Evolutionary conservation across 2,888 invertebrate genomes (phyloP), one percentile per base, ranked within the genome.

Genomic region (Drosophila demipolita): DNA sequence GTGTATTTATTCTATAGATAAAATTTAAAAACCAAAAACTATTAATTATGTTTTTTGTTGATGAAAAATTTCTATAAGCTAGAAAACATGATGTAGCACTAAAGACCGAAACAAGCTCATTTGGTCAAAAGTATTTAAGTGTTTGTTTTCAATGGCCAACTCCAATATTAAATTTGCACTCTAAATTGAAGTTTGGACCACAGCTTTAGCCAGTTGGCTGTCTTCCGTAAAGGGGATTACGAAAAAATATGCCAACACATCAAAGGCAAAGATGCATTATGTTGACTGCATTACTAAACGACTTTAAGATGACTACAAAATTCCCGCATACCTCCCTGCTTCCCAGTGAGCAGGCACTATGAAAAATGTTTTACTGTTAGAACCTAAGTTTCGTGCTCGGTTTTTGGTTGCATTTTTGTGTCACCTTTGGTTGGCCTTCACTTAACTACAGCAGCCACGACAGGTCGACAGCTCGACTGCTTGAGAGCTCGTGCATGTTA

Each of bases 401-500:
- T 75, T 78, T 70, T 61, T 64, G 80, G 75, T 62, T 73, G 83
- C 73, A 89, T 87, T 82, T 84, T 78, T 87, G 87, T 87, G 89
- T 82, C 85, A 80, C 80, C 79, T 85, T 87, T 80, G 79, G 68
- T 76, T 85, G 90, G 86, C 83, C 86, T 78, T 85, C 86, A 78
- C 87, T 89, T 87, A 89, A 79, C 89, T 89, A 81, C 82, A 78
- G 76, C 82, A 75, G 70, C 70, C 35, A 35, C 45, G 66, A 66
- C 67, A 67, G 45, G 63, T 54, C 29, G n/a, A 52, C 53, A 32
- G 50, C 50, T 58, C 17, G 5, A n/a, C 35, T 33, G 59, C 63
- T 78, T 83, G 87, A 79, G 87, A 76, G 87, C 77, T 87, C 89
- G 86, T 85, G 84, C 85, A 85, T 87, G 89, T 73, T 87, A 87